A percentile compares a stretch with the other conserved stretches of the same genome.
Conservation (phyloP, 2,113 vertebrate genomes). For the Paratilapia polleni region DNA sequence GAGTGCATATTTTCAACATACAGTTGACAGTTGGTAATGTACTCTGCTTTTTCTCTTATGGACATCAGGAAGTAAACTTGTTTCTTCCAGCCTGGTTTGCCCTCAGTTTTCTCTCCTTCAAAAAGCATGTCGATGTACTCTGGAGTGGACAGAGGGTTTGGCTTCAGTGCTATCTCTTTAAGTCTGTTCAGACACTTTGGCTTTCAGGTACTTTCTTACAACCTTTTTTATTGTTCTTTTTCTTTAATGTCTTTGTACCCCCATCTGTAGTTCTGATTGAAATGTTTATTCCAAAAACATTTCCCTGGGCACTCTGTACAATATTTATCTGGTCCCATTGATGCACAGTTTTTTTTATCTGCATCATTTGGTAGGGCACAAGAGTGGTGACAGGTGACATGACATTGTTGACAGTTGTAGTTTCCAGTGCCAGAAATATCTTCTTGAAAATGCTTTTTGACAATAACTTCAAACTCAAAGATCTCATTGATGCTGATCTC, state of each 20-base stretch:
- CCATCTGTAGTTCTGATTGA: conserved; percentile 44
- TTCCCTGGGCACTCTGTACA: conserved; percentile 35
- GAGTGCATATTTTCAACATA: too few relatives aligned
- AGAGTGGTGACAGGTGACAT: conserved; percentile 39
- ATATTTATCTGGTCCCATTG: neutral
- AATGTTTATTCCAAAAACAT: conserved; percentile 37
- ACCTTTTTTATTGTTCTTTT: neutral
- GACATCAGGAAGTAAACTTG: too few relatives aligned
- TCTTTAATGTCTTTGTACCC: neutral
- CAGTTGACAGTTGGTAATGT: too few relatives aligned
- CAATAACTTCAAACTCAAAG: conserved; percentile 44
- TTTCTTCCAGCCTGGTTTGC: too few relatives aligned
- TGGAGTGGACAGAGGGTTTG: conserved; percentile 51
- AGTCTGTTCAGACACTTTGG: conserved; percentile 35
- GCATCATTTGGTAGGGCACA: neutral
- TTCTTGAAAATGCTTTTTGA: rapidly evolving
- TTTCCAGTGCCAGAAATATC: neutral
- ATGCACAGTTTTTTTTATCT: rapidly evolving
- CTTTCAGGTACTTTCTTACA: conserved; percentile 15
- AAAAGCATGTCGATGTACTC: too few relatives aligned
- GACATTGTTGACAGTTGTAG: conserved; percentile 50
- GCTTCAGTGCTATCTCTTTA: conserved; percentile 54
- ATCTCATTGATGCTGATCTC: conserved; percentile 35
- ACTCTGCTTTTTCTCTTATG: too few relatives aligned
- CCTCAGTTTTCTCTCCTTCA: too few relatives aligned